A percentile compares a stretch with the other conserved stretches of the same genome.
Conservation (phyloP, 2,797 vertebrate genomes). For the Myotis planiceps region DNA sequence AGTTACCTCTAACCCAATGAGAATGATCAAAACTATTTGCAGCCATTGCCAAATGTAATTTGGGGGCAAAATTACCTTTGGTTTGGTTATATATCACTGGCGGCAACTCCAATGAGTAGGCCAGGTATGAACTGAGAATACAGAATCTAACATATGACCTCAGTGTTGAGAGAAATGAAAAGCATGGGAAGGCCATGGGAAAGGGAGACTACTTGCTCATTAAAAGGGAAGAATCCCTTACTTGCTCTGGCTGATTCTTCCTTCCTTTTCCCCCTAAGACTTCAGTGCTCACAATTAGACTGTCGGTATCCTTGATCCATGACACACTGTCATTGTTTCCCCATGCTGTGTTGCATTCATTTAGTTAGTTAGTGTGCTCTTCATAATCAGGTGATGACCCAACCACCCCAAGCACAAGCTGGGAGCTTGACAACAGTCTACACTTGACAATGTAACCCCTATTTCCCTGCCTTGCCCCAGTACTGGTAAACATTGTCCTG, state of each 20-base stretch:
- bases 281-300: background rate
- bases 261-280: background rate
- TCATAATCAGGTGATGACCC: background rate
- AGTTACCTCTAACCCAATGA: background rate
- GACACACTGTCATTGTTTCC: background rate
- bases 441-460: too few relatives aligned
- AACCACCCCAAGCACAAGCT: background rate
- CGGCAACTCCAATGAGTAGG: background rate
- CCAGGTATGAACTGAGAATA: background rate
- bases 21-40: background rate
- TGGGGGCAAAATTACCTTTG: background rate
- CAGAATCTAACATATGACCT: background rate
- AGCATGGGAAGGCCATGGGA: background rate
- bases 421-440: background rate
- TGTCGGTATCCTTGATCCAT: background rate
- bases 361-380: background rate
- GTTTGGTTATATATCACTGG: background rate
- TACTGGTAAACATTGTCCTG: background rate
- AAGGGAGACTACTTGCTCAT: background rate
- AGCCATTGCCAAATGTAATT: background rate
- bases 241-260: background rate
- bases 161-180: background rate
- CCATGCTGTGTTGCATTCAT: background rate
- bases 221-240: background rate
- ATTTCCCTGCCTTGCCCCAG: background rate